phyloP scores from a whole-genome alignment of 2,113 vertebrate genomes.

The Delphinus delphis region DNA sequence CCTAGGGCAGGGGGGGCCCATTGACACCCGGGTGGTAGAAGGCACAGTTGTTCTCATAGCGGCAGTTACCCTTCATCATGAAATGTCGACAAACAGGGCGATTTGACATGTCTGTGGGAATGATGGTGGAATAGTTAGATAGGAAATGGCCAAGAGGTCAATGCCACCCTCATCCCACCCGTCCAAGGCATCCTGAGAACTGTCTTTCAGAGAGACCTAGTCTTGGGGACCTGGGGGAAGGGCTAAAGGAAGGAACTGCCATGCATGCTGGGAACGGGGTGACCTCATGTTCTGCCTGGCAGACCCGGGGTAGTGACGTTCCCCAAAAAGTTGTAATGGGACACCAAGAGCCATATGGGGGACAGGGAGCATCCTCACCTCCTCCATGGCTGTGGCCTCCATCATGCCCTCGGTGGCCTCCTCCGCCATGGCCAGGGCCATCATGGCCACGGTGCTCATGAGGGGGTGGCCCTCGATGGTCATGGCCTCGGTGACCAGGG shows the following conservation, averaged over 20 bases:
- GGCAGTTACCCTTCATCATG: conserved; percentile 96
- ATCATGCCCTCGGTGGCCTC: conserved; percentile 81
- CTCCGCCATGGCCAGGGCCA: conserved; percentile 79
- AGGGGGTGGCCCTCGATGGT: conserved; percentile 78
- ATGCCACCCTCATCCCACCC: not conserved
- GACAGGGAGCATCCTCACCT: conserved; percentile 67
- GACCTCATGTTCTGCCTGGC: not conserved
- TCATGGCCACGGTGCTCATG: conserved; percentile 78
- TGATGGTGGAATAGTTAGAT: not conserved
- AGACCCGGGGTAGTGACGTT: not conserved
- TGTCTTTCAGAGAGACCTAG: not conserved
- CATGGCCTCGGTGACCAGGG: conserved; percentile 79
- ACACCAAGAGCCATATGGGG: not conserved
- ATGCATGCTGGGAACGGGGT: not conserved
- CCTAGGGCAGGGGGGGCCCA: conserved; percentile 90
- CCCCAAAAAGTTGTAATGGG: not conserved
- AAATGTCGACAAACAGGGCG: conserved; percentile 94
- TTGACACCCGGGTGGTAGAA: conserved; percentile 96
- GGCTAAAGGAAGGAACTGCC: not conserved
- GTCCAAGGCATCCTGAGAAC: not conserved
- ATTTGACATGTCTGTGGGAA: conserved; percentile 90
- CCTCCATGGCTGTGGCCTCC: conserved; percentile 80
- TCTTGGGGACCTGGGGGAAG: not conserved
- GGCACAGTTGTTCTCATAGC: conserved; percentile 94
- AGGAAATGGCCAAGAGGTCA: not conserved